Conservation (phyloP, 2,888 invertebrate genomes). For the Synanthedon andrenaeformis region DNA sequence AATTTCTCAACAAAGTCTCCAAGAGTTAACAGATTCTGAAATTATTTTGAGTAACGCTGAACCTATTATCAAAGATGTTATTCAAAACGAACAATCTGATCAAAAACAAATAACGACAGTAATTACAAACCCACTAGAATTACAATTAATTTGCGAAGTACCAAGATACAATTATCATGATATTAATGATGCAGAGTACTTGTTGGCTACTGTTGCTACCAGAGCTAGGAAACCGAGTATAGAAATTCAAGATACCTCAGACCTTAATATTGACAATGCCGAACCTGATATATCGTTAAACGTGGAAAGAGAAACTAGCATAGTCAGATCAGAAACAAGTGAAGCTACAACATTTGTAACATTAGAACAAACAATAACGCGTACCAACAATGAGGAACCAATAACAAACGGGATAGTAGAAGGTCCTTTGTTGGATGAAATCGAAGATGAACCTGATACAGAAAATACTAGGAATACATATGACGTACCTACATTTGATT, state of each 20-base stretch:
- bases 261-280: neutral
- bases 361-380: neutral
- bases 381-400: neutral
- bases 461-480: slow-evolving; percentile 9
- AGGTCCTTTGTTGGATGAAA: neutral
- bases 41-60: too few relatives aligned
- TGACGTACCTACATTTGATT: slow-evolving; percentile 28
- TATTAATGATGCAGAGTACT: slow-evolving; percentile 24
- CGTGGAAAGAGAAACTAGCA: neutral
- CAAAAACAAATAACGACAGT: neutral
- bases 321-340: neutral
- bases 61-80: neutral
- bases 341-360: neutral
- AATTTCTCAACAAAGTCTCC: slow-evolving; percentile 3
- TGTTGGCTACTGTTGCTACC: slow-evolving; percentile 16
- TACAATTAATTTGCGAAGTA: slow-evolving; percentile 8
- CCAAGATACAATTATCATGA: slow-evolving; percentile 19
- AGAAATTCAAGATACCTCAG: slow-evolving; percentile 9
- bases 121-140: too few relatives aligned
- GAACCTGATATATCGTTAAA: neutral
- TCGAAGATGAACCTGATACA: neutral
- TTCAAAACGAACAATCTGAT: neutral
- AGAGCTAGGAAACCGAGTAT: slow-evolving; percentile 14
- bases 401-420: slow-evolving; percentile 1
- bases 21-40: too few relatives aligned